Conservation (phyloP, 35 echinoderm and acorn worm species). For the Diadema setosum region DNA sequence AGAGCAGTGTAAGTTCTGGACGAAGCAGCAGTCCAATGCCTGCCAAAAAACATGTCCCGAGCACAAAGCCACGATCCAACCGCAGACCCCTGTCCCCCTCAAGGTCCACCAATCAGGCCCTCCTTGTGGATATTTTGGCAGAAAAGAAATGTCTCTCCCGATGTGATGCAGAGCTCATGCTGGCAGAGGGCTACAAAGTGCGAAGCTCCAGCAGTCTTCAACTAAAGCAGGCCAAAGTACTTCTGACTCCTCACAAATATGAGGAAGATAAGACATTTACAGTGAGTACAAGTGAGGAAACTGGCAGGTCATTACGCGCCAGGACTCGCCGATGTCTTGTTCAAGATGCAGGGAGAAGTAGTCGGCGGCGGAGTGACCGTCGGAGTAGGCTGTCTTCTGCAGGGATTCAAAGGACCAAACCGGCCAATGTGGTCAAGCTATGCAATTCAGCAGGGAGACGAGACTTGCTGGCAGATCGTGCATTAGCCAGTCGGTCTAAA, state of each 20-base stretch:
- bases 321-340: background rate
- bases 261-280: background rate
- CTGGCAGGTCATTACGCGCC: background rate
- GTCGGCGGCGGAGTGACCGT: background rate
- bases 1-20: conserved; percentile 26
- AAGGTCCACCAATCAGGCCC: conserved; percentile 48
- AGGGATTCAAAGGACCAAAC: background rate
- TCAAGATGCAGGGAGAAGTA: background rate
- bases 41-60: background rate
- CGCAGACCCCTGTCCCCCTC: conserved; percentile 53
- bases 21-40: background rate
- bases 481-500: background rate
- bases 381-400: background rate
- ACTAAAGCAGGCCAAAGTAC: conserved; percentile 47
- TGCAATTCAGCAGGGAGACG: background rate
- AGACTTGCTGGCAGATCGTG: background rate
- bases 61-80: conserved; percentile 23
- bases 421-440: background rate
- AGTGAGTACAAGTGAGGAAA: background rate
- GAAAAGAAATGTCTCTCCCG: conserved; percentile 75
- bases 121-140: conserved; percentile 74
- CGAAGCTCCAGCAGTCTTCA: background rate
- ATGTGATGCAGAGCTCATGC: conserved; percentile 71
- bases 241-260: conserved; percentile 62
- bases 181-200: conserved; percentile 81